phyloP scores from a whole-genome alignment of 2,888 invertebrate genomes.

The Dryadula phaetusa region DNA sequence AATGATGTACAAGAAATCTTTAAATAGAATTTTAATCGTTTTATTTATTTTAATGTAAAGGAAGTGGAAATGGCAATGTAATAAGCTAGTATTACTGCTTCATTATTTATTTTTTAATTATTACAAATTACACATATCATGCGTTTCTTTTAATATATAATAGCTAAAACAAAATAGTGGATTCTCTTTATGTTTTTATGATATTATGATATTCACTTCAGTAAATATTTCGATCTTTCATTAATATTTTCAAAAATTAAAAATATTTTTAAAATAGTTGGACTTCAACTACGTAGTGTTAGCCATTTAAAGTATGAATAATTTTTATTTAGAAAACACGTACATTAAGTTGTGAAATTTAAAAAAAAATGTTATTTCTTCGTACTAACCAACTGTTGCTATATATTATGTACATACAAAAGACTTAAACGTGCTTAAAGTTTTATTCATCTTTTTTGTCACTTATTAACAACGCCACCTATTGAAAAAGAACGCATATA shows the following conservation, averaged over 20 bases:
- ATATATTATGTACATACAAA: constrained; percentile 13
- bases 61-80: neutral
- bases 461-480: constrained; percentile 10
- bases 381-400: neutral
- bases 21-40: too few relatives aligned
- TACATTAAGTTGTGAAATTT: neutral
- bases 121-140: neutral
- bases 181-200: too few relatives aligned
- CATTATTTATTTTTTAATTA: neutral
- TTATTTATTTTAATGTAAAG: neutral
- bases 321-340: neutral
- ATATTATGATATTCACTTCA: too few relatives aligned
- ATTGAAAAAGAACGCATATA: neutral
- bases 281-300: neutral
- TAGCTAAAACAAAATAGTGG: too few relatives aligned
- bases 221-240: neutral
- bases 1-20: too few relatives aligned
- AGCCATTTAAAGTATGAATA: neutral
- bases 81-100: neutral
- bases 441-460: neutral
- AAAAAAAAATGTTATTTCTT: neutral
- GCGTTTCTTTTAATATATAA: neutral
- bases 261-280: neutral
- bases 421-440: constrained; percentile 13
- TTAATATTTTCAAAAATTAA: neutral